A percentile compares a stretch with the other conserved stretches of the same genome.
phyloP scores from a whole-genome alignment of 2,888 invertebrate species.

The Oscheius onirici region DNA sequence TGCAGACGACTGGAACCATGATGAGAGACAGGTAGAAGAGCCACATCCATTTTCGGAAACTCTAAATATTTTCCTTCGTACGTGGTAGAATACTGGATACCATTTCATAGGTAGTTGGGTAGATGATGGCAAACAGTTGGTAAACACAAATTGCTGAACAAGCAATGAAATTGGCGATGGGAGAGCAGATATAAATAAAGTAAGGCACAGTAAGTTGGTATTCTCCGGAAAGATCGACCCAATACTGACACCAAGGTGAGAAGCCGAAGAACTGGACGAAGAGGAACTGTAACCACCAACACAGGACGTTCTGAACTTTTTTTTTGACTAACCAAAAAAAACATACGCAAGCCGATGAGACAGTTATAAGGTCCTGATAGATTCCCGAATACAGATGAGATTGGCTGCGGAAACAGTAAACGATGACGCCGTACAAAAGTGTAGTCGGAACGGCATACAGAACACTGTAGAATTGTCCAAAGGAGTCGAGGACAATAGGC shows the following conservation, averaged over 20 bases:
- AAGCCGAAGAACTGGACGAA: slow-evolving; percentile 12
- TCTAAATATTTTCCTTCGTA: neutral
- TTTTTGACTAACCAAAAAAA: neutral
- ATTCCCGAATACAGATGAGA: slow-evolving; percentile 1
- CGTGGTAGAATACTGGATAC: neutral
- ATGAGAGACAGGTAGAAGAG: neutral
- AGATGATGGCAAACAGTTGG: slow-evolving; percentile 6
- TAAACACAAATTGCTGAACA: neutral
- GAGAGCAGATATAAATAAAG: neutral
- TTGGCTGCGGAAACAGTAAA: neutral
- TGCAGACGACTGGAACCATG: slow-evolving; percentile 1
- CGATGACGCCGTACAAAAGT: neutral
- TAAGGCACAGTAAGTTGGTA: neutral
- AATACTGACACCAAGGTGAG: neutral
- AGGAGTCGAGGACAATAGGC: neutral
- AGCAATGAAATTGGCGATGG: neutral
- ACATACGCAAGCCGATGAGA: slow-evolving; percentile 5
- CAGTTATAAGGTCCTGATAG: neutral
- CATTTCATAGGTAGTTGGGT: neutral
- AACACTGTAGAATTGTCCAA: slow-evolving; percentile 16
- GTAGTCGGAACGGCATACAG: slow-evolving; percentile 16
- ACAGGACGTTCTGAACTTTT: neutral
- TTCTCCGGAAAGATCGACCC: neutral
- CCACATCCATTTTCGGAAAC: neutral
- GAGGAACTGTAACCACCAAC: slow-evolving; percentile 14